phyloP scores from a whole-genome alignment of 2,113 vertebrate species.

The Prunella himalayana region DNA sequence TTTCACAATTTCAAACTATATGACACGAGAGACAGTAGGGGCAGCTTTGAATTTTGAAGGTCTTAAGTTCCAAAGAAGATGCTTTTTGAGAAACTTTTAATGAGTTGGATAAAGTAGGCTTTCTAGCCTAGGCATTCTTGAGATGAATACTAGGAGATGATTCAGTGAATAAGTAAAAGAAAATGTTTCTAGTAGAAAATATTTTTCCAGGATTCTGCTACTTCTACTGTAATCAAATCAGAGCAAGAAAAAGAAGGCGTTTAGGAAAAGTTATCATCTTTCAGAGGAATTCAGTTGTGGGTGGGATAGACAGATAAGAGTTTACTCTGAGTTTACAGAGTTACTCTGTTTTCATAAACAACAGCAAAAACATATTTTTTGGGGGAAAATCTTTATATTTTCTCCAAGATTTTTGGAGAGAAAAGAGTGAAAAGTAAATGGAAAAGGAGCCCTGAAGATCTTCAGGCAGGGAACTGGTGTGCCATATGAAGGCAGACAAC shows the following conservation, averaged over 20 bases:
- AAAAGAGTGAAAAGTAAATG: not conserved
- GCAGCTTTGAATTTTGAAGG: constrained; percentile 35
- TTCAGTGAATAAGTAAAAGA: not conserved
- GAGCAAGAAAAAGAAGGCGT: not conserved
- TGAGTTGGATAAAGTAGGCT: constrained; percentile 31
- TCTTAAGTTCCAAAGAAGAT: constrained; percentile 47
- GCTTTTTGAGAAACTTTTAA: constrained; percentile 31
- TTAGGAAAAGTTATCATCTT: not conserved
- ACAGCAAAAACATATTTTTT: not conserved
- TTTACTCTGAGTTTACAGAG: too few species aligned
- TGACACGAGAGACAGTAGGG: constrained; percentile 30
- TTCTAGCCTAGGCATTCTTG: not conserved
- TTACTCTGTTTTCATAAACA: not conserved
- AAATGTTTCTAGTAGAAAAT: not conserved
- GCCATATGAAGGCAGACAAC: not conserved
- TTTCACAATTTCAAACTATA: constrained; percentile 53
- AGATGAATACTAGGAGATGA: not conserved
- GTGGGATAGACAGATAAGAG: not conserved
- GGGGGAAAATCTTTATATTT: not conserved
- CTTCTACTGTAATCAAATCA: not conserved
- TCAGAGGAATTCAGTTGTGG: not conserved
- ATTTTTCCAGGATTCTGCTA: not conserved
- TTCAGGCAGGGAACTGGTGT: not conserved
- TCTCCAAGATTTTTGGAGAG: not conserved
- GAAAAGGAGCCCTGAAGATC: not conserved